Evolutionary conservation across 2,888 invertebrate genomes (phyloP).

Genomic region (Exephanes ischioxanthus): DNA sequence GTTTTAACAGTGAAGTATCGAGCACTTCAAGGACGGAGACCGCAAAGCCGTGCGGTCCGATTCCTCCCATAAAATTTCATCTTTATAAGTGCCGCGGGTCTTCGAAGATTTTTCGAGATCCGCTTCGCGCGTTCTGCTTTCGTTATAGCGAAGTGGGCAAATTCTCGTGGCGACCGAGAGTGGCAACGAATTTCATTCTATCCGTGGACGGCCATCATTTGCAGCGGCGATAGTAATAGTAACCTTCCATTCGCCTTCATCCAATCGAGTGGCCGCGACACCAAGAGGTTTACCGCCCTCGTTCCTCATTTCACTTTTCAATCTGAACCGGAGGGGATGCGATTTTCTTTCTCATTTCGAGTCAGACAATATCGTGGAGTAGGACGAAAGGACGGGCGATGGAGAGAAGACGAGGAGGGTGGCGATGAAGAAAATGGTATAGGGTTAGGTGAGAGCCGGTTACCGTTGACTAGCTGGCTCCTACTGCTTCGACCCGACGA

Average conservation of each 20-base stretch:
- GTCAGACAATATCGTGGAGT: conserved; percentile 77
- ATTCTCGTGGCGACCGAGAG: not conserved
- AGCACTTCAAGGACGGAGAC: too few species aligned
- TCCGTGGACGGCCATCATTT: conserved; percentile 3
- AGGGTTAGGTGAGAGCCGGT: conserved; percentile 45
- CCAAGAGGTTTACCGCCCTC: conserved; percentile 40
- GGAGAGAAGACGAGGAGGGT: conserved; percentile 42
- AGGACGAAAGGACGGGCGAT: conserved; percentile 29
- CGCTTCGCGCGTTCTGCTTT: not conserved
- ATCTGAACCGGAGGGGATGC: conserved; percentile 77
- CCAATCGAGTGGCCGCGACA: conserved; percentile 32
- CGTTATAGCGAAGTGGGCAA: not conserved
- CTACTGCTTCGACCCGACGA: conserved; percentile 31
- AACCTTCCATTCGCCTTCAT: conserved; percentile 5
- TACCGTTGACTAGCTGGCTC: conserved; percentile 44
- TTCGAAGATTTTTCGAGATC: not conserved
- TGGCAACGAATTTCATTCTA: not conserved
- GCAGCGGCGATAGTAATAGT: not conserved
- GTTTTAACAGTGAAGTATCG: not conserved
- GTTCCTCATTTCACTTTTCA: conserved; percentile 82
- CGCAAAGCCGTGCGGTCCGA: not conserved
- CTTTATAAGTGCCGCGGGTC: not conserved
- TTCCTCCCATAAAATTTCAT: not conserved
- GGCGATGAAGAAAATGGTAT: conserved; percentile 61
- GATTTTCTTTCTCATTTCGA: conserved; percentile 83